Conservation (phyloP, 2,888 invertebrate species). For the Limnephilus rhombicus region DNA sequence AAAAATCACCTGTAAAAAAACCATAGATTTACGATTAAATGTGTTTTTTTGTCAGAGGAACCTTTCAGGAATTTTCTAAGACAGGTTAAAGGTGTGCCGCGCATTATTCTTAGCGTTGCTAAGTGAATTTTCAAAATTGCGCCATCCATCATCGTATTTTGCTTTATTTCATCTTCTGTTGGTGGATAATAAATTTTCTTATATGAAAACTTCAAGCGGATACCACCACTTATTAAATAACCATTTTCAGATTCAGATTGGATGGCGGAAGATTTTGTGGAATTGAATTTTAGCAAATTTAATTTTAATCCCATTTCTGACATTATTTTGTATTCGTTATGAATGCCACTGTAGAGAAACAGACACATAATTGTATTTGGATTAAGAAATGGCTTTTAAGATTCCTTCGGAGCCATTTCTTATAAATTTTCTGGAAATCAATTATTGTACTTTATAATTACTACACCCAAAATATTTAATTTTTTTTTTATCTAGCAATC, state of each 20-base stretch:
- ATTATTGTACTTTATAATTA: no score
- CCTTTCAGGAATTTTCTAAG: not conserved
- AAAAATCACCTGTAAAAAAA: not conserved
- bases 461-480: no score
- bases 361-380: not conserved
- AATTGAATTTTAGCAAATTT: not conserved
- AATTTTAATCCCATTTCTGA: not conserved
- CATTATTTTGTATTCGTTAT: not conserved
- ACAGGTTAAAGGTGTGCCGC: not conserved
- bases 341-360: not conserved
- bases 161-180: not conserved
- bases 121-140: not conserved
- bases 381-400: not conserved
- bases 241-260: not conserved
- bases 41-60: not conserved
- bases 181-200: not conserved
- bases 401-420: no score
- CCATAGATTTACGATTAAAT: not conserved
- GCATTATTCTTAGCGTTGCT: not conserved
- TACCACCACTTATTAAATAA: not conserved
- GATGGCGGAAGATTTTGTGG: not conserved
- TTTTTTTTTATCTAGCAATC: no score
- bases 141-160: not conserved
- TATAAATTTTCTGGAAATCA: no score
- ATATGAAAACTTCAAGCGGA: not conserved